Conservation (phyloP, 2,797 vertebrate species). For the Lerista edwardsae region DNA sequence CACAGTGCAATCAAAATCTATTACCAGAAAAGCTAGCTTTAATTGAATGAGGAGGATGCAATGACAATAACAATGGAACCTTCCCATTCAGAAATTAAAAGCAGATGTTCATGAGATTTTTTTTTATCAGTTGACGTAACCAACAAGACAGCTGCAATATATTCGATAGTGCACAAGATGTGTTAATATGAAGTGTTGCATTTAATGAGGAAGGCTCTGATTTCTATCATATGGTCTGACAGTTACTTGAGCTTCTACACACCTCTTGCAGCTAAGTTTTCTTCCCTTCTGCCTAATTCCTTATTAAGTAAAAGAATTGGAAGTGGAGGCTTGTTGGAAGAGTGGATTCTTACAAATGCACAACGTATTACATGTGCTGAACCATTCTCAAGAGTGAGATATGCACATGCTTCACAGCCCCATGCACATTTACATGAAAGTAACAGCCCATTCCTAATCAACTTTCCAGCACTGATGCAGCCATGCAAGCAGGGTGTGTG, state of each 20-base stretch:
- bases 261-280: neutral
- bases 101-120: neutral
- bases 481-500: too few relatives aligned
- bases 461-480: too few relatives aligned
- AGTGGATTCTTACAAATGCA: too few relatives aligned
- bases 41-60: neutral
- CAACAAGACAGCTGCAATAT: conserved; percentile 51
- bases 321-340: neutral
- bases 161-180: conserved; percentile 53
- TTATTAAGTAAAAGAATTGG: neutral
- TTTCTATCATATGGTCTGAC: conserved; percentile 4
- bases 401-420: too few relatives aligned
- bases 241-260: neutral
- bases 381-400: too few relatives aligned
- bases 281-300: neutral
- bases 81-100: conserved; percentile 4
- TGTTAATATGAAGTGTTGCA: conserved; percentile 36
- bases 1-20: neutral
- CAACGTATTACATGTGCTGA: too few relatives aligned
- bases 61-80: neutral
- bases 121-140: conserved; percentile 37
- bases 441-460: too few relatives aligned
- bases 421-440: too few relatives aligned
- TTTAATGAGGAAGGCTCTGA: conserved; percentile 52
- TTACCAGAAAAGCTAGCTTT: neutral